Base-by-base conservation (phyloP, 1,140 invertebrate species). In the Drosophila nebulosa region DNA sequence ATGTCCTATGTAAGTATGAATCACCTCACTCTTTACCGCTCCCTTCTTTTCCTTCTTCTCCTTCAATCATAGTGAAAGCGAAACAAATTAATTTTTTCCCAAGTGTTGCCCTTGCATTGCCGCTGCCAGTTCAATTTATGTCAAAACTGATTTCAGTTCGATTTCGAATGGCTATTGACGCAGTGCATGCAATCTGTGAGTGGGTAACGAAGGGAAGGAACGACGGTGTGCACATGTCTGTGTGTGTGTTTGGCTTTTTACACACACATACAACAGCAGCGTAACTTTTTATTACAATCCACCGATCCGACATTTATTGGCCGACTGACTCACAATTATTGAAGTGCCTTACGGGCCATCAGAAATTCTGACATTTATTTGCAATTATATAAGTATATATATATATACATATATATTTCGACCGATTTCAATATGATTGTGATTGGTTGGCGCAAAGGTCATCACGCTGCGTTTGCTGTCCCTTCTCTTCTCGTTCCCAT, bases 1-100 rank as follows among this genome's bases (percentile, higher is more conserved):
- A 94, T 75, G 94, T 95, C 36, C 78, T 93, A 62, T 94, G 93
- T 94, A 91, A 94, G 93, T 94, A 92, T 66, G 35, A 55, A 55
- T 42, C 27, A 50, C 26, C 24, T 21, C 14, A 3, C 24, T n/a
- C n/a, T n/a, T n/a, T n/a, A n/a, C 30, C 66, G 39, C 32, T 51
- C 12, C 1, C 21, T 32, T 30, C 56, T 60, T 27, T 16, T 32
- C 39, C 56, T 60, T 27, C 67, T n/a, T n/a, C 21, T 32, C 39
- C 56, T 60, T 27, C 67, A 64, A 63, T 70, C 52, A 71, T 62
- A 57, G 65, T 81, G 63, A 42, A 66, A 85, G 65, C 55, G 73
- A 83, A 88, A 84, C 81, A 83, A 78, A 86, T 89, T 88, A 86
- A 88, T 89, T 81, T 89, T 73, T 59, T 21, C 18, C 69, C 53